Evolutionary conservation across 2,888 invertebrate genomes (phyloP), one percentile per base, ranked within the genome.

Genomic region (Bombylius major): DNA sequence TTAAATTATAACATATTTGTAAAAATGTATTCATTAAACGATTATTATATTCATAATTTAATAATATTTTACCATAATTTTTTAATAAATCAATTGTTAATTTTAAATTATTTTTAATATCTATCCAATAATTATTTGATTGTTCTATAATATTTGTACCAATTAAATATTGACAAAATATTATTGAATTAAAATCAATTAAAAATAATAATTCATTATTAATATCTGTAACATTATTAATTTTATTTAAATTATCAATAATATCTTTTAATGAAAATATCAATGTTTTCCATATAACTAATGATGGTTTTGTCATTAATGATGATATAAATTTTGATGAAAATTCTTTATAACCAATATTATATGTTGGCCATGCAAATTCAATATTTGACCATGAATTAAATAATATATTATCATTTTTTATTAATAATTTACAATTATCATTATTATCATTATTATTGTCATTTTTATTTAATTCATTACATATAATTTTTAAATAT

Each of bases 281-380:
- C 33, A 72, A 57, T 4, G 68, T 66, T 50, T 70, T 69, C 72
- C 74, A 74, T 13, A 74, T 68, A 5, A 69, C 68, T 44, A 74
- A 56, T 2, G 73, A 70, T 4, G 71, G 71, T 54, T 71, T 72
- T 1, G 70, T 67, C 61, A 69, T 67, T 0, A 73, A 58, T 4
- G 66, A 65, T 5, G 67, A 65, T 3, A 74, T 62, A 1, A 72
- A 63, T 44, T 68, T 68, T 0, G 68, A 2, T 23, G 23, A 68
- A 52, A 73, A 73, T 2, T 66, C 65, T 5, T 57, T 57, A 0
- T 73, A 23, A 23, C 23, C 72, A 0, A 67, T 69, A 3, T 65
- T 62, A 1, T 59, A 55, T 13, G 66, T 63, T 4, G 73, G 71
- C 71, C 73, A 73, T 7, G 65, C 65, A 50, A 61, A 62, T 33